Base-by-base conservation (phyloP, 2,888 invertebrate species). In the Agrotis clavis region DNA sequence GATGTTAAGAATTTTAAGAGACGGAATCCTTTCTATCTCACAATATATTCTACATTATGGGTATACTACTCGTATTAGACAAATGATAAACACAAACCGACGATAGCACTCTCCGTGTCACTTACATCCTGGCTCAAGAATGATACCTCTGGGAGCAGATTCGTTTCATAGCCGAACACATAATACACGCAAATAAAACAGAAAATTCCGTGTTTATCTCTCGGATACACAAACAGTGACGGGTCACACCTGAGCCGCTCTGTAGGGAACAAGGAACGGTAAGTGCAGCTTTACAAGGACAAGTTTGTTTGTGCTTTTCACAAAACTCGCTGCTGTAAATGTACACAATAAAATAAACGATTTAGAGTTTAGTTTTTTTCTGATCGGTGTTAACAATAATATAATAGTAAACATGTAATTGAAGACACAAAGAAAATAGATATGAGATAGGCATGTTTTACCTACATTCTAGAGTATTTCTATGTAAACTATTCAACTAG, bases 171-270 rank as follows among this genome's bases (percentile, higher is more conserved):
- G 13, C 14, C 13, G 19, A 45, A 51, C 59, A 53, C 16, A 56
- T 9, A n/a, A 11, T 16, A 45, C 30, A 45, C 47, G 35, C 71
- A 51, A 71, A 71, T 71, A 71, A 76, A 60, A 71, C 13, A 47
- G 14, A 57, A 35, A 25, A 53, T 60, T 50, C 50, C 6, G 19
- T 50, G 71, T 70, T 50, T 54, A 59, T 25, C 18, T 47, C 57
- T 51, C 21, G 54, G 19, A 47, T 56, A 35, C 2, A 60, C 54
- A 64, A 65, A 65, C 54, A 61, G 19, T 45, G 4, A n/a, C 5
- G 30, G 41, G 53, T 21, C 30, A 14, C 66, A 77, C 66, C 62
- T 72, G 62, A 25, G 57, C 19, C 14, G 16, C 45, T 51, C 60
- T 30, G 7, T 19, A 19, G 61, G 65, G 71, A 16, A 21, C 47